Percentiles rank a stretch among this genome's conserved stretches.
phyloP scores from a whole-genome alignment of 1,140 invertebrate species.

The Sycobia sp. region DNA sequence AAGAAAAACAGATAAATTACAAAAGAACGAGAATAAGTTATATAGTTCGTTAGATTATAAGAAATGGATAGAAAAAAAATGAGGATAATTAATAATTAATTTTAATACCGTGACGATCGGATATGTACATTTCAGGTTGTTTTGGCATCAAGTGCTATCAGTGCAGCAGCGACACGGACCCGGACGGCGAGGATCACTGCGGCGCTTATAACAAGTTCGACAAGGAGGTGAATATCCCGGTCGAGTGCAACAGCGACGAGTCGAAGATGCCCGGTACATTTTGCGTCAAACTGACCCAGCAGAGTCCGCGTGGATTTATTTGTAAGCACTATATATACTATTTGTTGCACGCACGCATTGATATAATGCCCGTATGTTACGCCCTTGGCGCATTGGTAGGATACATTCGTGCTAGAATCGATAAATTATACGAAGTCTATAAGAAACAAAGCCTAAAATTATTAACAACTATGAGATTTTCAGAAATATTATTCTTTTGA shows the following conservation, averaged over 20 bases:
- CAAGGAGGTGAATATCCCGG: constrained; percentile 76
- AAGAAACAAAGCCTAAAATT: too few species aligned
- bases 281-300: constrained; percentile 88
- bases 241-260: constrained; percentile 89
- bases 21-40: not conserved
- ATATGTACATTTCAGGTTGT: constrained; percentile 58
- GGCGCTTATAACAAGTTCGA: constrained; percentile 86
- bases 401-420: too few species aligned
- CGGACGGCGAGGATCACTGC: constrained; percentile 76
- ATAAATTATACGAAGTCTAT: too few species aligned
- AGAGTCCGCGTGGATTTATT: constrained; percentile 88
- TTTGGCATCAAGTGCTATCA: constrained; percentile 82
- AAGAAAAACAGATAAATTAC: not conserved
- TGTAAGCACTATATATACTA: constrained; percentile 70
- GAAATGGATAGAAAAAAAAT: too few species aligned
- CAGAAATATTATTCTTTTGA: too few species aligned
- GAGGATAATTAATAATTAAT: too few species aligned
- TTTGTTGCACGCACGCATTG: too few species aligned
- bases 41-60: too few species aligned
- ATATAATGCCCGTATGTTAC: too few species aligned
- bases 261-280: constrained; percentile 90
- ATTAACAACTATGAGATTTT: too few species aligned
- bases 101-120: not conserved
- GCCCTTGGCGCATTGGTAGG: too few species aligned
- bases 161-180: constrained; percentile 81